Percentiles rank a stretch among this genome's conserved stretches.
These are phyloP conservation scores for Stegastes partitus DNA, from an alignment of 2,113 vertebrate species.

Conservation along the genomic window DNA sequence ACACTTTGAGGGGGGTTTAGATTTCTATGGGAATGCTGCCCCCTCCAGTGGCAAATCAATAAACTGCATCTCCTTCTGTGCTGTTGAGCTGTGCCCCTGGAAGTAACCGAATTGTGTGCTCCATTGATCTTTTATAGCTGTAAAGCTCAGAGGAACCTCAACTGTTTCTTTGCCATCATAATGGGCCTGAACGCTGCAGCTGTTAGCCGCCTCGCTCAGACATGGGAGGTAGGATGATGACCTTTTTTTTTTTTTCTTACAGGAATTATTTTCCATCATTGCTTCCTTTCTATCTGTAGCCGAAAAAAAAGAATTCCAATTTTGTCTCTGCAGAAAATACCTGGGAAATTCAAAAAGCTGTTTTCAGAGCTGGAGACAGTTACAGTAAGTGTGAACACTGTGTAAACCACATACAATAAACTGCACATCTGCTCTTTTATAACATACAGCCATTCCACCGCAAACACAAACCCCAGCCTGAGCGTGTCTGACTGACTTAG, in stretches of 20 bases:
- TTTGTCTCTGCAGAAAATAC: constrained; percentile 91
- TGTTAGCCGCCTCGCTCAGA: constrained; percentile 93
- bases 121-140: constrained; percentile 85
- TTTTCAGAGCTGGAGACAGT: constrained; percentile 96
- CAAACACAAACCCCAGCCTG: neutral
- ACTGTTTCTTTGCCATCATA: constrained; percentile 97
- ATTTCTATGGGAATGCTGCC: constrained; percentile 25
- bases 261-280: neutral
- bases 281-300: neutral
- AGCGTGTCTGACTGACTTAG: neutral
- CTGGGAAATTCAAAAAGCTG: constrained; percentile 97
- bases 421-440: neutral
- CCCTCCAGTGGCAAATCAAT: constrained; percentile 61
- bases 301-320: neutral
- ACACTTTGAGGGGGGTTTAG: neutral
- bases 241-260: neutral
- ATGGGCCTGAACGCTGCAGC: constrained; percentile 98
- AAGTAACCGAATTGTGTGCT: constrained; percentile 13
- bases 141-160: constrained; percentile 96
- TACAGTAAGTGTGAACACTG: constrained; percentile 84
- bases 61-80: constrained; percentile 32
- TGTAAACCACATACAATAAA: neutral
- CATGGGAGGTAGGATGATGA: constrained; percentile 95
- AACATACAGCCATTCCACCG: neutral
- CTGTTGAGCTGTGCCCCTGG: neutral